Percentiles rank a stretch among this genome's conserved stretches.
phyloP scores from a whole-genome alignment of 2,888 invertebrate genomes.

The Tinea trinotella region DNA sequence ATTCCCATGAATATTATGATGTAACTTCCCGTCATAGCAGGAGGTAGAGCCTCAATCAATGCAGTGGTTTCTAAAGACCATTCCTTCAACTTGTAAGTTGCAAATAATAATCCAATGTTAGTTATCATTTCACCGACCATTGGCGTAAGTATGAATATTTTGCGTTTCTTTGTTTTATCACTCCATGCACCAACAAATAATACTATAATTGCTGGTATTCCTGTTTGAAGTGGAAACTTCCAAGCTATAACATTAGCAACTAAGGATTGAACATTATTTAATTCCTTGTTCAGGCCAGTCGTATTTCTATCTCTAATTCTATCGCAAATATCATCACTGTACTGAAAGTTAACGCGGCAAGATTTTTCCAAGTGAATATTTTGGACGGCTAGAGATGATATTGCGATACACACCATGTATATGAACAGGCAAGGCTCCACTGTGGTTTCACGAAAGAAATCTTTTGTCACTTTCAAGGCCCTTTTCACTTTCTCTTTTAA shows the following conservation, averaged over 20 bases:
- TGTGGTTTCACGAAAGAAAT: conserved; percentile 56
- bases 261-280: conserved; percentile 57
- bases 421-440: conserved; percentile 78
- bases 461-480: conserved; percentile 46
- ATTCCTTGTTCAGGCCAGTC: conserved; percentile 51
- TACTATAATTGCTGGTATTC: conserved; percentile 69
- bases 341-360: conserved; percentile 67
- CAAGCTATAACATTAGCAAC: conserved; percentile 70
- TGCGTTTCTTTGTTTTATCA: conserved; percentile 71
- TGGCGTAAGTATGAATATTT: conserved; percentile 72
- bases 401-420: conserved; percentile 75
- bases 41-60: conserved; percentile 69
- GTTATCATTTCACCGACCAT: conserved; percentile 69
- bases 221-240: conserved; percentile 74
- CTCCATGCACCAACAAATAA: conserved; percentile 76
- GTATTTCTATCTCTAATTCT: conserved; percentile 53
- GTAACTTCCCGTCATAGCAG: conserved; percentile 74
- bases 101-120: conserved; percentile 65
- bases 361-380: conserved; percentile 74
- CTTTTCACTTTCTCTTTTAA: conserved; percentile 49
- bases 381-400: conserved; percentile 74
- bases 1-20: conserved; percentile 74
- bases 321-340: conserved; percentile 67
- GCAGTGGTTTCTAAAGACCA: conserved; percentile 64
- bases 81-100: conserved; percentile 70